phyloP scores from a whole-genome alignment of 2,888 invertebrate species.

The Lucinisca nassula region DNA sequence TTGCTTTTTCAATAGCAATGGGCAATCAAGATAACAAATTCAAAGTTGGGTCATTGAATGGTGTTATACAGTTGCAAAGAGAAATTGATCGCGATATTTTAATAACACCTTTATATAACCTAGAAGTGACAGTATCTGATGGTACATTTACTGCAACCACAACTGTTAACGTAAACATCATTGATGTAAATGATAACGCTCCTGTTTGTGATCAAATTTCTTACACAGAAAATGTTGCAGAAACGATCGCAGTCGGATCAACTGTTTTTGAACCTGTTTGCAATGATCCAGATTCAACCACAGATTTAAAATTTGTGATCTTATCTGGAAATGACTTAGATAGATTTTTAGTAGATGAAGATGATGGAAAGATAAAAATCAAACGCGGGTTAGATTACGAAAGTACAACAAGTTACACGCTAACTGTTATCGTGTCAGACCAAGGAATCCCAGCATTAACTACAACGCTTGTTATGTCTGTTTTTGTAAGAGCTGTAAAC shows the following conservation, averaged over 20 bases:
- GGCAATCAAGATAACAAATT: slow-evolving; percentile 75
- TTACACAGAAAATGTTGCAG: slow-evolving; percentile 47
- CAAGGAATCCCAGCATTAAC: slow-evolving; percentile 65
- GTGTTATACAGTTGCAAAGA: slow-evolving; percentile 68
- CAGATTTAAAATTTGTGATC: slow-evolving; percentile 54
- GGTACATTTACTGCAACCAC: slow-evolving; percentile 68
- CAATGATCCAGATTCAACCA: slow-evolving; percentile 59
- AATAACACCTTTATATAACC: slow-evolving; percentile 60
- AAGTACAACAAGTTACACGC: slow-evolving; percentile 63
- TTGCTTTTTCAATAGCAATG: slow-evolving; percentile 73
- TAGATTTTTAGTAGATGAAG: slow-evolving; percentile 41
- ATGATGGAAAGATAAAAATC: slow-evolving; percentile 44
- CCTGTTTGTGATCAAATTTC: slow-evolving; percentile 71
- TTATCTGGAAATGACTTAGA: slow-evolving; percentile 57
- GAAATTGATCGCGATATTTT: slow-evolving; percentile 73
- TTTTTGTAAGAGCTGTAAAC: slow-evolving; percentile 75
- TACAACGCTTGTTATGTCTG: slow-evolving; percentile 44
- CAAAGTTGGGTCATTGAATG: slow-evolving; percentile 72
- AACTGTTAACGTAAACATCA: slow-evolving; percentile 72
- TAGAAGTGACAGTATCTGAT: slow-evolving; percentile 74
- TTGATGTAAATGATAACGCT: slow-evolving; percentile 78
- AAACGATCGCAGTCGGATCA: slow-evolving; percentile 52
- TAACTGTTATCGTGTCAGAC: slow-evolving; percentile 75
- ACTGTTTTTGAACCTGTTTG: slow-evolving; percentile 56
- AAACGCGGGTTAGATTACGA: slow-evolving; percentile 77